Percentiles rank a stretch among this genome's conserved stretches.
Evolutionary conservation across 1,140 invertebrate species (phyloP).

Genomic region (Vanessa atalanta): DNA sequence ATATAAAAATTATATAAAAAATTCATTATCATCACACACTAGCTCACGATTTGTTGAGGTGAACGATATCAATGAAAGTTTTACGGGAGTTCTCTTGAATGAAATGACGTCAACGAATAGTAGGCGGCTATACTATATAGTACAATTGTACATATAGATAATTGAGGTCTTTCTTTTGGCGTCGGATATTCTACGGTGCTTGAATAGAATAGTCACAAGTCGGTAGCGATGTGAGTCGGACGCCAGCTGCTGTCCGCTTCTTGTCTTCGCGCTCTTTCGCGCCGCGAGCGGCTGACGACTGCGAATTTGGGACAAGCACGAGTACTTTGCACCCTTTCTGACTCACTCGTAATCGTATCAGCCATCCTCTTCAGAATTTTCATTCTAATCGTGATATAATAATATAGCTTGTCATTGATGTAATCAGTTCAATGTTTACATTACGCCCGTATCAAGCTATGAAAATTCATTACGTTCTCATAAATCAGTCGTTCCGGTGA

Average conservation of each 20-base stretch:
- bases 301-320: conserved; percentile 68
- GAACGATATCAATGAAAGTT: conserved; percentile 57
- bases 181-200: conserved; percentile 60
- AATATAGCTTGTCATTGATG: conserved; percentile 59
- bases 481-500: conserved; percentile 32
- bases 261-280: conserved; percentile 65
- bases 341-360: conserved; percentile 37
- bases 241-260: conserved; percentile 52
- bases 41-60: conserved; percentile 23
- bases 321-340: conserved; percentile 52
- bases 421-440: conserved; percentile 75
- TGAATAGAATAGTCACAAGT: conserved; percentile 74
- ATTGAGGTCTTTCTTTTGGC: conserved; percentile 74
- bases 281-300: conserved; percentile 52
- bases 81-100: conserved; percentile 63
- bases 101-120: conserved; percentile 70
- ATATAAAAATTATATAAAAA: neutral
- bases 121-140: conserved; percentile 52
- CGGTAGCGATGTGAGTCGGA: conserved; percentile 78
- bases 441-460: conserved; percentile 42
- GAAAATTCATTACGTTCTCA: conserved; percentile 40
- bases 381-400: conserved; percentile 40
- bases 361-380: conserved; percentile 46
- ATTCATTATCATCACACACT: conserved; percentile 13
- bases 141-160: conserved; percentile 59